These are phyloP conservation scores for Arion vulgaris DNA, from an alignment of 1,140 invertebrate species.

Conservation along the genomic window DNA sequence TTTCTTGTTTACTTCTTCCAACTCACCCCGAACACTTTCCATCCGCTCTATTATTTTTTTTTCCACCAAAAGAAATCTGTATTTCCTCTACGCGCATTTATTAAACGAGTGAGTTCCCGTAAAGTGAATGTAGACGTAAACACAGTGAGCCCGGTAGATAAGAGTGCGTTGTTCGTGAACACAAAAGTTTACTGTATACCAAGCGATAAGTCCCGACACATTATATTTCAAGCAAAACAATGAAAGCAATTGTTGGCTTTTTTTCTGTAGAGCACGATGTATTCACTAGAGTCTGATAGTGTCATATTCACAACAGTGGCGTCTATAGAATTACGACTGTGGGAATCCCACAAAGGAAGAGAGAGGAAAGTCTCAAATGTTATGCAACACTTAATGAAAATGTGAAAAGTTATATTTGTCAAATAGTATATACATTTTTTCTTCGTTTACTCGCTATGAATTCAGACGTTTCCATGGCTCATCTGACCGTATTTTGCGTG, in stretches of 20 bases:
- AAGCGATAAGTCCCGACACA: background rate
- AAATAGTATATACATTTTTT: no score
- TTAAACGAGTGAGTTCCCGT: background rate
- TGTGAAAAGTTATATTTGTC: no score
- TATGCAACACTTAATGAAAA: no score
- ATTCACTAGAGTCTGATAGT: background rate
- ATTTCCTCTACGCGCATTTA: background rate
- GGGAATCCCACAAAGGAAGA: no score
- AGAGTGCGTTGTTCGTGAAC: background rate
- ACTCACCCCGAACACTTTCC: no score
- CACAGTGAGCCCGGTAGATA: background rate
- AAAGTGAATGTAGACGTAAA: background rate
- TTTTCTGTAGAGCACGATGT: background rate
- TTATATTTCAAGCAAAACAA: background rate
- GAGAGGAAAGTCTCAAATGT: no score
- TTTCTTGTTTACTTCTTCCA: no score
- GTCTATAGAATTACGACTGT: no score
- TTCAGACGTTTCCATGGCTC: no score
- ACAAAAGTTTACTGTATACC: background rate
- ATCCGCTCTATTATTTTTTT: no score
- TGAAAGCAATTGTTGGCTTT: background rate
- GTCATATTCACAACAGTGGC: background rate
- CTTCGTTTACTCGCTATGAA: no score
- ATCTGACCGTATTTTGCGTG: no score
- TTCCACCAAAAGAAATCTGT: background rate